Evolutionary conservation across 2,888 invertebrate species (phyloP), one percentile per base, ranked within the genome.

Genomic region (Enchytraeus crypticus): DNA sequence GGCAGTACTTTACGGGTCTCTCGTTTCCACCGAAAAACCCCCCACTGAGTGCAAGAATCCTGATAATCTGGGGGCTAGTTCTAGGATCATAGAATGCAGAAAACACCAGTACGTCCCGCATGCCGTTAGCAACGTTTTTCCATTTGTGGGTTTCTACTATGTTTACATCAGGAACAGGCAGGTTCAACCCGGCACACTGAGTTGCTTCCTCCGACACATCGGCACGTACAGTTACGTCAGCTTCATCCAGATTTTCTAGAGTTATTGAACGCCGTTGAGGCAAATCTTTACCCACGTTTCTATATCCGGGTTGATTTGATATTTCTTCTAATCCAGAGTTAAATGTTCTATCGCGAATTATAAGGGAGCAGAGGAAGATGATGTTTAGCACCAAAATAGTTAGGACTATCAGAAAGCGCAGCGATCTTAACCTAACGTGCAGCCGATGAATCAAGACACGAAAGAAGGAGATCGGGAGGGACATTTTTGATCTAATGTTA

Each of bases 61-160:
- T 46, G 4, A 63, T 51, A 2, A 23, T 32, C 18, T 43, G 29
- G 11, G 45, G 51, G 27, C 18, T 18, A 21, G 33, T n/a, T 26
- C 64, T 26, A 26, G 47, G n/a, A 54, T 64, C 64, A 18, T 57
- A 49, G 34, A 60, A 63, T 5, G 64, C 64, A 5, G 64, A 62
- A 47, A 57, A 64, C 4, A 64, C 57, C 38, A 57, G 63, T 8
- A 62, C 58, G 4, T 63, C 63, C 27, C 18, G 51, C 26, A 21
- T 5, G 23, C 32, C 53, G 18, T 32, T 27, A 29, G n/a, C 27
- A 4, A 61, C 57, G 3, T 18, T 46, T 23, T 59, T 53, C 59
- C 59, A 59, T 26, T 46, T 5, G 21, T 27, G 47, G 11, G 46
- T 38, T 30, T 47, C 57, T 4, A 27, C 38, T 11, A n/a, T 46